Evolutionary conservation across 23 tunicate species (phyloP), one percentile per base, ranked within the genome.

Genomic region (Trididemnum clinides): DNA sequence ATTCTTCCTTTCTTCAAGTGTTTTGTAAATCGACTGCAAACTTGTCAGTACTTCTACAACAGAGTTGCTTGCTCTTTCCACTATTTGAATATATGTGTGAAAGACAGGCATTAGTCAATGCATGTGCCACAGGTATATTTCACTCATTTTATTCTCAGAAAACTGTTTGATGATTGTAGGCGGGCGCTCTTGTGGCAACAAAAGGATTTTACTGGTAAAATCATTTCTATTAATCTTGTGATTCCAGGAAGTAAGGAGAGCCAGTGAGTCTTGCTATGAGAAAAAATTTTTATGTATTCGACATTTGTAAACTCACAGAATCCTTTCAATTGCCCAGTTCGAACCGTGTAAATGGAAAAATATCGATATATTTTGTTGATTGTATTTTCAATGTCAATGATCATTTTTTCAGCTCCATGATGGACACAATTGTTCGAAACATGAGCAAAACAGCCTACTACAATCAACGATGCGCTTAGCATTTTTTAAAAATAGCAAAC

Each of bases 191-290:
- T 70, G 77, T 31, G 77, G 30, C 77, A 70, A 70, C 28, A 70
- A 70, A 37, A 70, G 38, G 77, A 4, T 30, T 33, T 70, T 30
- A 70, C 18, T 10, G 77, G 71, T 31, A 30, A 70, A 70, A 70
- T 26, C 37, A 70, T 28, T 70, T 70, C 38, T 70, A 70, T 27
- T 37, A 70, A 70, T 70, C 20, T 70, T 70, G 77, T 27, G 37
- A 70, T 70, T 70, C 77, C 77, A 70, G 77, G 77, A 70, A 70
- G 30, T 30, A 70, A 70, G 39, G 83, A 78, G 59, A 78, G 83
- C 83, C 83, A 78, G 58, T 69, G 58, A 50, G 83, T 75, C 59
- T 37, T 39, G 81, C 77, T 70, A 70, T 70, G 37, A 30, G 77
- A 70, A 30, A 70, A 21, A 70, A 70, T 6, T 70, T 30, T 70